Conservation (phyloP, 2,888 invertebrate genomes). For the Epinotia ramella region DNA sequence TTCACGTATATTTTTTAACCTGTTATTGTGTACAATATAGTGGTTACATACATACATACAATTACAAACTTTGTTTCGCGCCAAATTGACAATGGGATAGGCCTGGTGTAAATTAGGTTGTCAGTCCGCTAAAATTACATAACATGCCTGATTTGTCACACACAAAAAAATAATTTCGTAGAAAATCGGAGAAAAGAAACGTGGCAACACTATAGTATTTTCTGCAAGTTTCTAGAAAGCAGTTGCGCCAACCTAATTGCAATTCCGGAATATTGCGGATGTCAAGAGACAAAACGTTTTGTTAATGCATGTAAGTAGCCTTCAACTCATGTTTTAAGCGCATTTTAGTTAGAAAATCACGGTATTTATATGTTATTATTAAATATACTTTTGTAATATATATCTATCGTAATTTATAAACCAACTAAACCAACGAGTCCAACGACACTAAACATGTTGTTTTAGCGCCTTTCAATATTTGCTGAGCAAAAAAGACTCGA, state of each 20-base stretch:
- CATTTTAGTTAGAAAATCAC: background rate
- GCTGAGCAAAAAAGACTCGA: background rate
- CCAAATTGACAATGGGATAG: too few relatives aligned
- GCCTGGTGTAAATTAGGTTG: too few relatives aligned
- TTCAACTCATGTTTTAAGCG: background rate
- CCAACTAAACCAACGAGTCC: too few relatives aligned
- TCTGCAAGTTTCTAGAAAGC: conserved; percentile 77
- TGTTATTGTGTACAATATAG: too few relatives aligned
- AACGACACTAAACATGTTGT: conserved; percentile 24
- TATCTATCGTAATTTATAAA: too few relatives aligned
- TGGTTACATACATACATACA: too few relatives aligned
- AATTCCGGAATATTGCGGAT: conserved; percentile 62
- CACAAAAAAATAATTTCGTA: background rate
- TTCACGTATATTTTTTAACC: too few relatives aligned
- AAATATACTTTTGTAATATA: too few relatives aligned
- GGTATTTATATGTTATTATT: too few relatives aligned
- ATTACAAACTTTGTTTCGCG: too few relatives aligned
- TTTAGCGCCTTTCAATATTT: background rate
- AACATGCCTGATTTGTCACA: too few relatives aligned
- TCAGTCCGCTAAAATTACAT: too few relatives aligned
- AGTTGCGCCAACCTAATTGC: conserved; percentile 57
- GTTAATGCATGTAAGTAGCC: conserved; percentile 46
- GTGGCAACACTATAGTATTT: conserved; percentile 63
- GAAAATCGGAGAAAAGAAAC: background rate
- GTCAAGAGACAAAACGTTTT: conserved; percentile 56